phyloP scores from a whole-genome alignment of 2,888 invertebrate genomes.

The Blastobasis adustella region DNA sequence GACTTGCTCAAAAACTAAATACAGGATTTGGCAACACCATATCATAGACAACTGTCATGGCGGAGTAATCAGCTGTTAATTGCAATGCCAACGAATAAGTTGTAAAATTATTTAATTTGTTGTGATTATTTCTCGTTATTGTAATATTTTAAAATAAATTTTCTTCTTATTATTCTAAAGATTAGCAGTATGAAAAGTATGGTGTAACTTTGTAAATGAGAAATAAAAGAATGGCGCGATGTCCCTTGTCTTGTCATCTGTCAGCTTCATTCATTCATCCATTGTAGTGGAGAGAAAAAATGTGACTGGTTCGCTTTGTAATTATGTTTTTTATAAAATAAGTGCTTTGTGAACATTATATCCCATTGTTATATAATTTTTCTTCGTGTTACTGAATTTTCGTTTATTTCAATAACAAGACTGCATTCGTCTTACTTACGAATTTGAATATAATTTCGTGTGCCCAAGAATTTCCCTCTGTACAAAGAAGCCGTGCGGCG shows the following conservation, averaged over 20 bases:
- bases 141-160: slow-evolving; percentile 20
- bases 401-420: slow-evolving; percentile 26
- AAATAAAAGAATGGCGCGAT: slow-evolving; percentile 63
- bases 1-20: too few species aligned
- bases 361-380: slow-evolving; percentile 38
- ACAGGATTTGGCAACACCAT: background rate
- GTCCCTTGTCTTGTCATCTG: slow-evolving; percentile 67
- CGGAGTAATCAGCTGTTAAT: slow-evolving; percentile 72
- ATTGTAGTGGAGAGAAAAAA: slow-evolving; percentile 65
- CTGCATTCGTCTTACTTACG: slow-evolving; percentile 23
- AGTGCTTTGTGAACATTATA: slow-evolving; percentile 46
- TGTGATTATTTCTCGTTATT: slow-evolving; percentile 21
- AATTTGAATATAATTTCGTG: slow-evolving; percentile 27
- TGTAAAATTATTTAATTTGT: slow-evolving; percentile 33
- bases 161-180: slow-evolving; percentile 15
- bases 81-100: slow-evolving; percentile 54
- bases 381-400: slow-evolving; percentile 29
- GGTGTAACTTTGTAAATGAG: slow-evolving; percentile 3
- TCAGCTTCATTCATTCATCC: slow-evolving; percentile 65
- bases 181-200: slow-evolving; percentile 17
- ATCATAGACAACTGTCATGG: slow-evolving; percentile 52
- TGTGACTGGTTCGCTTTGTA: slow-evolving; percentile 65
- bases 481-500: slow-evolving; percentile 64
- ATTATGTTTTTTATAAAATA: slow-evolving; percentile 53
- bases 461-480: slow-evolving; percentile 42